These are phyloP conservation scores for Pachyramphus minor DNA, from an alignment of 2,113 vertebrate species.

Conservation along the genomic window DNA sequence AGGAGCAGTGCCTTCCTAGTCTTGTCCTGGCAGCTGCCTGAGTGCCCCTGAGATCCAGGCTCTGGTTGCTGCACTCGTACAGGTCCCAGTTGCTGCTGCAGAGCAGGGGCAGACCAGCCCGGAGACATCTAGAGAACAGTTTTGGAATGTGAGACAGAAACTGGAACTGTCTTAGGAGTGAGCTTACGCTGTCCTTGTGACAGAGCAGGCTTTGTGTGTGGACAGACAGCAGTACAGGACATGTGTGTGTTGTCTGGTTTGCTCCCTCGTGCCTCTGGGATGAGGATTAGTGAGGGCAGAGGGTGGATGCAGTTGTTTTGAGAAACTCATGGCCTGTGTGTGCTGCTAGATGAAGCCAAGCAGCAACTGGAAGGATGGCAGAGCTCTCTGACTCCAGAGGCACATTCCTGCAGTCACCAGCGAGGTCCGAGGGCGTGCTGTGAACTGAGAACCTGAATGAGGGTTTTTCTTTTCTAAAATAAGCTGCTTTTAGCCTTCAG, in stretches of 20 bases:
- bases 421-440: not conserved
- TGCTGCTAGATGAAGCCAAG: not conserved
- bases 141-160: not conserved
- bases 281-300: not conserved
- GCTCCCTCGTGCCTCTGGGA: not conserved
- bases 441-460: not conserved
- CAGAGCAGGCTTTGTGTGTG: not conserved
- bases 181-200: not conserved
- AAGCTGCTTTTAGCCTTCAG: conserved; percentile 26
- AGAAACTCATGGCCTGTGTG: not conserved
- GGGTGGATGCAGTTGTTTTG: not conserved
- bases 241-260: not conserved
- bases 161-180: not conserved
- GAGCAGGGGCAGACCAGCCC: not conserved
- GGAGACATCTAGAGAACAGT: not conserved
- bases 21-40: not conserved
- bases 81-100: not conserved
- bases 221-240: not conserved
- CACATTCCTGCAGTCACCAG: not conserved
- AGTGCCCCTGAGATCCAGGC: not conserved
- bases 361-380: not conserved
- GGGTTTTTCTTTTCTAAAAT: not conserved
- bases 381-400: not conserved
- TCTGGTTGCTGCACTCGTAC: not conserved
- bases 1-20: not conserved